A percentile compares a stretch with the other conserved stretches of the same genome.
Evolutionary conservation across 2,888 invertebrate species (phyloP).

Genomic region (Diaprepes abbreviatus): DNA sequence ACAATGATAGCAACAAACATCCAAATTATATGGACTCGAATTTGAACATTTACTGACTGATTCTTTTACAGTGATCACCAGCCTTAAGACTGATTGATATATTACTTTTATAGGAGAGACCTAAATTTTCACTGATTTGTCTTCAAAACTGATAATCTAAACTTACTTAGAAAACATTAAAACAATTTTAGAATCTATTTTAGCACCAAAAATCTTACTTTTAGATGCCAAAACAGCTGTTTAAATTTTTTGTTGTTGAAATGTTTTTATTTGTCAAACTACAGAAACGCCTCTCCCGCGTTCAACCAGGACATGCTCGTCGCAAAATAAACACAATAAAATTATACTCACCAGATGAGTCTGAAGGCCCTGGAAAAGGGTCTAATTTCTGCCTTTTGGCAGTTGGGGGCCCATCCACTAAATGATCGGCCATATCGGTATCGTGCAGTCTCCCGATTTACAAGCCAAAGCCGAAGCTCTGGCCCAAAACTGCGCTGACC

Average conservation of each 20-base stretch:
- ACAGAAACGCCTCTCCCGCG: conserved; percentile 64
- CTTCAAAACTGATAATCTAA: background rate
- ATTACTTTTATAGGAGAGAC: too few species aligned
- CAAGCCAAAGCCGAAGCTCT: conserved; percentile 75
- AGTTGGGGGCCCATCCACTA: conserved; percentile 94
- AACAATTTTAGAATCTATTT: background rate
- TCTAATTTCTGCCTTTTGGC: conserved; percentile 93
- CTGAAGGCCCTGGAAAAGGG: conserved; percentile 85
- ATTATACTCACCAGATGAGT: conserved; percentile 79
- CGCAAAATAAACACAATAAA: conserved; percentile 58
- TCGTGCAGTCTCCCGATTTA: conserved; percentile 72
- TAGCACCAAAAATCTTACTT: background rate
- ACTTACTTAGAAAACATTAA: background rate
- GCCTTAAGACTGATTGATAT: too few species aligned
- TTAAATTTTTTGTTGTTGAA: conserved; percentile 47
- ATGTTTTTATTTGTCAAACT: conserved; percentile 56
- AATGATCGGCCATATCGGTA: conserved; percentile 89
- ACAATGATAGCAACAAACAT: too few species aligned
- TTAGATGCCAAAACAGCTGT: conserved; percentile 48
- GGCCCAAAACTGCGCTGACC: conserved; percentile 66
- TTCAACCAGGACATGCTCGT: conserved; percentile 61
- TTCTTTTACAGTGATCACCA: too few species aligned
- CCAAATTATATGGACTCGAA: too few species aligned
- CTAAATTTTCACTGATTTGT: too few species aligned
- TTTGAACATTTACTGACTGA: too few species aligned